These are phyloP conservation scores for Turnix velox DNA, from an alignment of 2,113 vertebrate species.

Conservation along the genomic window DNA sequence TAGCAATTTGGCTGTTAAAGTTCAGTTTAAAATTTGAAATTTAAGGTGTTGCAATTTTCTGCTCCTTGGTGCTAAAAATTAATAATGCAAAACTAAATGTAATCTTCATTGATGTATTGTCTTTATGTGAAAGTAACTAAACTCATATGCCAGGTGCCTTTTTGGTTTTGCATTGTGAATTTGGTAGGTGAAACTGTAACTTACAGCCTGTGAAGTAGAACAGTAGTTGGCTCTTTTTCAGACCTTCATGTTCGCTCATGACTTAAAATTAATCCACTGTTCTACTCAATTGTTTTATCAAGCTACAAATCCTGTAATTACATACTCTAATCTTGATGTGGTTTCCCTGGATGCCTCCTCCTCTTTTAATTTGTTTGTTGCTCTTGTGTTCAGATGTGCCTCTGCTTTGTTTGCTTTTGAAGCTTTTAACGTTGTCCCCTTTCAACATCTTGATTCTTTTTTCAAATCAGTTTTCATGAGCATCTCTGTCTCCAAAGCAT, in stretches of 20 bases:
- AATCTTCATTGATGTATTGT: background rate
- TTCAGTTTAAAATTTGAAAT: background rate
- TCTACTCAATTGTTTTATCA: slow-evolving; percentile 22
- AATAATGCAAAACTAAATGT: background rate
- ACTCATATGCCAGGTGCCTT: background rate
- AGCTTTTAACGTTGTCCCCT: background rate
- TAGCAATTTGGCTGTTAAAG: background rate
- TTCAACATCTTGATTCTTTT: background rate
- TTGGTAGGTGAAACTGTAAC: background rate
- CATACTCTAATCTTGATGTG: background rate
- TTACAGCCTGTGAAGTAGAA: background rate
- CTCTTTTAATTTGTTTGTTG: background rate
- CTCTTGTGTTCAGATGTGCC: background rate
- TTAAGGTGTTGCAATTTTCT: background rate
- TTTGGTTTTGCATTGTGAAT: background rate
- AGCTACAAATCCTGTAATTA: slow-evolving; percentile 25
- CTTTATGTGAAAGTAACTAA: background rate
- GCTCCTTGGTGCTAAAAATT: background rate
- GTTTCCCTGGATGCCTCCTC: background rate
- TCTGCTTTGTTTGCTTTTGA: background rate
- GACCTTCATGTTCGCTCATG: background rate
- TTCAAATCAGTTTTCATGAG: background rate
- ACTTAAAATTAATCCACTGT: slow-evolving; percentile 9
- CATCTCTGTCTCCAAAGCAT: background rate
- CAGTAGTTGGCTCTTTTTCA: background rate